A percentile compares a stretch with the other conserved stretches of the same genome.
These are phyloP conservation scores for Pogonocherus hispidulus DNA, from an alignment of 2,888 invertebrate genomes.

Conservation along the genomic window DNA sequence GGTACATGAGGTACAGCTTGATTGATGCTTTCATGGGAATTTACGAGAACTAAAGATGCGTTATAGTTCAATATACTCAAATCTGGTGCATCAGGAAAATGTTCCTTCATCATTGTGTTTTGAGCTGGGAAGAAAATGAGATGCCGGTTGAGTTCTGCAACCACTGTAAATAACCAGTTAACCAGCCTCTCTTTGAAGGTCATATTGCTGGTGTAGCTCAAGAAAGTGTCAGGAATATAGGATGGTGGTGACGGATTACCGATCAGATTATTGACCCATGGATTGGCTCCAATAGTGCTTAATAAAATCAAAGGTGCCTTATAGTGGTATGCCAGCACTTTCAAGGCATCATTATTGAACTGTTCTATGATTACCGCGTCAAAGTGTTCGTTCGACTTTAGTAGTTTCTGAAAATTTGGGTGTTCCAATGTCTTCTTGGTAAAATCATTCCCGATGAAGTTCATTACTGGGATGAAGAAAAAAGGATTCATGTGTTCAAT, in stretches of 20 bases:
- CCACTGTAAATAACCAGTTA: conserved; percentile 65
- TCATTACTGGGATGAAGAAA: conserved; percentile 24
- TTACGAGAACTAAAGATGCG: conserved; percentile 57
- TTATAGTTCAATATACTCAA: conserved; percentile 53
- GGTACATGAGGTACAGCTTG: conserved; percentile 71
- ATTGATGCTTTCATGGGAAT: conserved; percentile 71
- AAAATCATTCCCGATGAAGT: conserved; percentile 28
- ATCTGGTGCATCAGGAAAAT: conserved; percentile 57
- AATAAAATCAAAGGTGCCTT: conserved; percentile 64
- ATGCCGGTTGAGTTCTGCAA: conserved; percentile 43
- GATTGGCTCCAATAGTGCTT: conserved; percentile 67
- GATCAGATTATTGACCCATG: conserved; percentile 59
- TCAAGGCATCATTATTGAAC: conserved; percentile 70
- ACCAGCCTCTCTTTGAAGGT: conserved; percentile 71
- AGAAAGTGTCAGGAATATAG: conserved; percentile 50
- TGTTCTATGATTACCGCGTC: conserved; percentile 68
- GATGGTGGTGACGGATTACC: conserved; percentile 25
- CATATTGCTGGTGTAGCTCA: conserved; percentile 65
- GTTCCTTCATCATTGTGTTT: conserved; percentile 52
- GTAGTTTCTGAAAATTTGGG: conserved; percentile 54
- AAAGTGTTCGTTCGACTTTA: conserved; percentile 62
- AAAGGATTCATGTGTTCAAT: background rate
- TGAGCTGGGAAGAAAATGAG: conserved; percentile 50
- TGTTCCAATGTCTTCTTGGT: conserved; percentile 51
- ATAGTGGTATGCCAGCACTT: conserved; percentile 63